Base-by-base conservation (phyloP, 2,113 vertebrate genomes). In the Marmota monax region DNA sequence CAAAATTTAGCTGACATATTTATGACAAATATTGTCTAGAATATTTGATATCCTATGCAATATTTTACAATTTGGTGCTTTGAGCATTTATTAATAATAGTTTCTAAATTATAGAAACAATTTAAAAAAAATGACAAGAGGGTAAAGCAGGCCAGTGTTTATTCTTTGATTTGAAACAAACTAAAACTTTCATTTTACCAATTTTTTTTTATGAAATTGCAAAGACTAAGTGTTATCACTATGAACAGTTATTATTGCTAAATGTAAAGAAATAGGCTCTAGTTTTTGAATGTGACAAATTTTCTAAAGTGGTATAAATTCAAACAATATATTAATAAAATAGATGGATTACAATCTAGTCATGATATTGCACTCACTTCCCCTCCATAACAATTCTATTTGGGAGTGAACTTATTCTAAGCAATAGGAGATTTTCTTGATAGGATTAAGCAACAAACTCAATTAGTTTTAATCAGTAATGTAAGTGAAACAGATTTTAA, bases 401-500 rank as follows among this genome's bases (percentile, higher is more conserved):
- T 92, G 67, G 27, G 96, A 91, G 14, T 80, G 74, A 96, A 96
- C 42, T 37, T 87, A 45, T 82, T 96, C 95, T 89, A 96, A 84
- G 58, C 13, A 96, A 94, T 32, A 94, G 78, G 93, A 88, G 45
- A 80, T 56, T 97, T 95, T 87, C 67, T 73, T 87, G 89, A 97
- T 95, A 97, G 95, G 45, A 96, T 93, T 95, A 87, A 94, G 77
- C 82, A 93, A 90, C 56, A 96, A 97, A 94, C 65, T 93, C 87
- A 95, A 96, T 97, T 97, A 98, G 74, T 96, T 98, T 94, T 96
- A 96, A 96, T 92, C 96, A 97, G 86, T 88, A 96, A 95, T 94
- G 74, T 76, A 96, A 96, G 70, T 96, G 93, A 97, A 98, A 96
- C 84, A 92, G 95, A 96, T 97, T 97, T 98, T 95, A 97, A 97